Conservation (phyloP, 2,797 vertebrate genomes). For the Fundulus diaphanus region DNA sequence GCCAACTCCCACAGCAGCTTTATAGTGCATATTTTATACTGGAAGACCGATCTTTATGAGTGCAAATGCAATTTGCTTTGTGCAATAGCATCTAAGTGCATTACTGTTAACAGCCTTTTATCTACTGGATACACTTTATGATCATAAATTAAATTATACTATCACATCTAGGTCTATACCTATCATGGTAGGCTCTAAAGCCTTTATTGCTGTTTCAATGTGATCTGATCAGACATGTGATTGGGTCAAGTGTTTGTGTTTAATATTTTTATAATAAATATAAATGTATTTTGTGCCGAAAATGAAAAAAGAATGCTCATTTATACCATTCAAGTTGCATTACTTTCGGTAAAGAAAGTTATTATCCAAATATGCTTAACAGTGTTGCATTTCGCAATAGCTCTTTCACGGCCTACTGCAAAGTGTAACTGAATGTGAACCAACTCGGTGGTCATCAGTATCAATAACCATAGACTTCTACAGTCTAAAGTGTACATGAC, state of each 20-base stretch:
- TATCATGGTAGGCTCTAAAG: background rate
- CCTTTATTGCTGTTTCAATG: background rate
- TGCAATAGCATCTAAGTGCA: background rate
- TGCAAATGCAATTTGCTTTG: background rate
- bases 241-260: slow-evolving; percentile 16
- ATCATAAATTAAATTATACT: background rate
- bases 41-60: background rate
- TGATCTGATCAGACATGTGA: slow-evolving; percentile 12
- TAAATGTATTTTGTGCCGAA: background rate
- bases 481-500: background rate
- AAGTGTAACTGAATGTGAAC: background rate
- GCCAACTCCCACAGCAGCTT: background rate
- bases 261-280: slow-evolving; percentile 1
- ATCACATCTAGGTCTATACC: background rate
- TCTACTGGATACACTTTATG: background rate
- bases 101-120: background rate
- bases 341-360: background rate
- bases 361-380: background rate
- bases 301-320: background rate
- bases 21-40: background rate
- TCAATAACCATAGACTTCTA: background rate
- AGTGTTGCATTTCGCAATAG: background rate
- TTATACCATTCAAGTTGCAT: background rate
- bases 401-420: background rate
- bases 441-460: background rate